Base-by-base conservation (phyloP, 1,140 invertebrate species). In the Coelopa frigida region DNA sequence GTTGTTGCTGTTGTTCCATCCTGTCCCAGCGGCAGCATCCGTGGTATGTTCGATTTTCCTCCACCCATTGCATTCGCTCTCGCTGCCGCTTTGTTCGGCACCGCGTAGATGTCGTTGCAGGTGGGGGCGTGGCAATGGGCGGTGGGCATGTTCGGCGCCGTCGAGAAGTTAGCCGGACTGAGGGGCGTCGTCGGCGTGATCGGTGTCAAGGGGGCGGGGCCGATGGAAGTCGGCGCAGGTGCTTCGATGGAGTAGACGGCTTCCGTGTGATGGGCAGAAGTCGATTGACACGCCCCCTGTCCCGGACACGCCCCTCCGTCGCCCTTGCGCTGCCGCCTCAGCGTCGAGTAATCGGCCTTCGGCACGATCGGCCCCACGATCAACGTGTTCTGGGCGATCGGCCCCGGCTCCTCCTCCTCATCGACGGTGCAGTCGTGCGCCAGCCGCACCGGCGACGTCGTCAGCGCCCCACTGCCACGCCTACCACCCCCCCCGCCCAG, bases 351-450 rank as follows among this genome's bases (percentile, higher is more conserved):
- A 45, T 51, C 32, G 46, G 42, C 44, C n/a, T 68, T 65, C 14
- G 74, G 73, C 33, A 75, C 62, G 32, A 76, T 61, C n/a, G 74
- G 73, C 3, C 74, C 74, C 27, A 75, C 70, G 47, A 73, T 74
- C 15, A 75, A 53, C 26, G 73, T 75, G 42, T 75, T 75, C 35
- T 70, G 68, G 7, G 72, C 63, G 20, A 74, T 67, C 55, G 65
- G 62, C 29, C 71, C 71, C 49, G 75, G 73, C 0, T 31, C 45
- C 20, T 35, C 50, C n/a, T 59, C 58, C 3, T 68, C 61, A n/a
- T 58, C 59, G 17, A 50, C 44, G n/a, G 61, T 52, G 44, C 64
- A 62, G 51, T 75, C 68, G 43, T 67, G 59, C 10, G 70, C 68
- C 15, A 74, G 50, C 44, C 65, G 67, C 10, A 75, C 58, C 4